Evolutionary conservation across 2,888 invertebrate species (phyloP).

Genomic region (Eupithecia centaureata): DNA sequence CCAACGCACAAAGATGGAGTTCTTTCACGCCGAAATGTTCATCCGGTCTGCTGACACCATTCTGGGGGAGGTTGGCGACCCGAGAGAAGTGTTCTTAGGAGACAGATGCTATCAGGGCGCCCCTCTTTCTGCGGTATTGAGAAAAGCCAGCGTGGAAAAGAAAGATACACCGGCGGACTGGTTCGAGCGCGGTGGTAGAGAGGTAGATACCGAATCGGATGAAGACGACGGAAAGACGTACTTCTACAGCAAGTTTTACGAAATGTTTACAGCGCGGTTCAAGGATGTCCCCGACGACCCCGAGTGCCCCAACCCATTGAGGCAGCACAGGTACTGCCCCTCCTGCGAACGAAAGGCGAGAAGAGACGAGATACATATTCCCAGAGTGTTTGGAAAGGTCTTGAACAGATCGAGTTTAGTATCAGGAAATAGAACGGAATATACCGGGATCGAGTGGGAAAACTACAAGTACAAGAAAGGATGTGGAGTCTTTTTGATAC

Average conservation of each 20-base stretch:
- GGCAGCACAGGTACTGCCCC: slow-evolving; percentile 81
- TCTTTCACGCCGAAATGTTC: slow-evolving; percentile 90
- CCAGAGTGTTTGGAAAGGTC: slow-evolving; percentile 75
- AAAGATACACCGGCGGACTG: slow-evolving; percentile 84
- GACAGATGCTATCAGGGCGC: slow-evolving; percentile 89
- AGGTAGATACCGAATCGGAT: slow-evolving; percentile 70
- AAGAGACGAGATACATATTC: slow-evolving; percentile 72
- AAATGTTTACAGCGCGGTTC: slow-evolving; percentile 82
- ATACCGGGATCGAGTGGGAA: slow-evolving; percentile 85
- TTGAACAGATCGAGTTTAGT: slow-evolving; percentile 65
- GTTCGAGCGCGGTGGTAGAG: slow-evolving; percentile 86
- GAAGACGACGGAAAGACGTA: slow-evolving; percentile 87
- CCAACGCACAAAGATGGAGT: slow-evolving; percentile 74
- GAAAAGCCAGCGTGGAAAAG: slow-evolving; percentile 77
- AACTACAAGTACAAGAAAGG: slow-evolving; percentile 86
- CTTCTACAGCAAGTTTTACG: slow-evolving; percentile 86
- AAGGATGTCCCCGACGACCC: slow-evolving; percentile 80
- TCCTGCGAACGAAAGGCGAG: slow-evolving; percentile 82
- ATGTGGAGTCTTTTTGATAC: slow-evolving; percentile 87
- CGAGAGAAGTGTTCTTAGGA: slow-evolving; percentile 88
- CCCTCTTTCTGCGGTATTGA: slow-evolving; percentile 75
- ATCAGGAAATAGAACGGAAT: slow-evolving; percentile 71
- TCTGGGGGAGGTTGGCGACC: slow-evolving; percentile 91
- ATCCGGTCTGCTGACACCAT: slow-evolving; percentile 89
- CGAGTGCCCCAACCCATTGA: slow-evolving; percentile 70